Evolutionary conservation across 2,113 vertebrate genomes (phyloP).

Genomic region (Leucoraja erinaceus): DNA sequence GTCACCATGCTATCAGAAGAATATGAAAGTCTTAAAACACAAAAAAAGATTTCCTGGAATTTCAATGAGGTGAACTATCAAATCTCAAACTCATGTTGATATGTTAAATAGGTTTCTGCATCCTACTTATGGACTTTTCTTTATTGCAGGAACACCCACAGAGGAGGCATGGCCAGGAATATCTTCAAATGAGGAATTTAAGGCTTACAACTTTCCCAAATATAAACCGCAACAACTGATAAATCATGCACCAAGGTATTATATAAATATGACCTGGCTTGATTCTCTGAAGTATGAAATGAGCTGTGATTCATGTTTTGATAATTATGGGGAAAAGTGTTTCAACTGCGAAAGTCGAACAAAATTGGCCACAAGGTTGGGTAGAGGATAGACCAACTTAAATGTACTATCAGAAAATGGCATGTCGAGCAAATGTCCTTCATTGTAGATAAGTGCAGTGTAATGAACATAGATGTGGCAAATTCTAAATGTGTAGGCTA

Average conservation of each 20-base stretch:
- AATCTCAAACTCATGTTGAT: not conserved
- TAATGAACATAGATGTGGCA: not conserved
- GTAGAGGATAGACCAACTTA: not conserved
- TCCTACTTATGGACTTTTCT: not conserved
- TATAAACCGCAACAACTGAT: conserved; percentile 90
- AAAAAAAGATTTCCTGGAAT: too few relatives aligned
- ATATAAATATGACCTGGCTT: too few relatives aligned
- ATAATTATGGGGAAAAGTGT: not conserved
- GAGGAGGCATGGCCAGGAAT: conserved; percentile 94
- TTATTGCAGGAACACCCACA: conserved; percentile 76
- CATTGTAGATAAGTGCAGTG: not conserved
- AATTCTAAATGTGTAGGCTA: not conserved
- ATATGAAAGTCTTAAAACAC: too few relatives aligned
- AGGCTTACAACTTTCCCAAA: conserved; percentile 95
- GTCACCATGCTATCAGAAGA: too few relatives aligned
- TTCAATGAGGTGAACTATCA: not conserved
- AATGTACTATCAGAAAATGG: not conserved
- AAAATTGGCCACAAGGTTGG: not conserved
- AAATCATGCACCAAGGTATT: conserved; percentile 92
- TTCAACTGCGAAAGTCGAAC: not conserved
- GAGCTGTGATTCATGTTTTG: not conserved
- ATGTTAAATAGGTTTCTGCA: not conserved
- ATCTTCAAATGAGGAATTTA: conserved; percentile 90
- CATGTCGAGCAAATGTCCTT: not conserved
- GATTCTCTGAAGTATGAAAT: not conserved